Evolutionary conservation across 2,888 invertebrate species (phyloP).

Genomic region (Apodemia duryi): DNA sequence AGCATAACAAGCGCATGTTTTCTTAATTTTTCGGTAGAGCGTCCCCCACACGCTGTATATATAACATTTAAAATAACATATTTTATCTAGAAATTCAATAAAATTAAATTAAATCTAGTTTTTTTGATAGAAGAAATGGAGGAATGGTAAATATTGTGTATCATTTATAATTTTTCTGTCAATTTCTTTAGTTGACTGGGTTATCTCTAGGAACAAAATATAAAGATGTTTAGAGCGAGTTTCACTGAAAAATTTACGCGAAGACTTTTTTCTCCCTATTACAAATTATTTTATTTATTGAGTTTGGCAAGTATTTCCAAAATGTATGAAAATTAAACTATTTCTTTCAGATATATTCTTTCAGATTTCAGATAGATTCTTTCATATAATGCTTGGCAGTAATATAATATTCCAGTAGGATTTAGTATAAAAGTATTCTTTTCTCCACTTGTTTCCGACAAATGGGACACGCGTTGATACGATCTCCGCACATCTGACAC

Average conservation of each 20-base stretch:
- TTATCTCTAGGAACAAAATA: too few species aligned
- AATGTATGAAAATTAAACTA: not conserved
- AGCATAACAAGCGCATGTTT: too few species aligned
- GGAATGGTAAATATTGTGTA: not conserved
- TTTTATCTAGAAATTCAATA: not conserved
- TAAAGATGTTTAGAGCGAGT: not conserved
- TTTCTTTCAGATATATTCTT: not conserved
- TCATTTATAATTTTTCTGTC: not conserved
- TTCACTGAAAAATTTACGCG: not conserved
- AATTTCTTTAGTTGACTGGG: too few species aligned
- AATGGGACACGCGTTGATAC: constrained; percentile 98
- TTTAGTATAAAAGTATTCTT: constrained; percentile 91
- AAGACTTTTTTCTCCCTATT: not conserved
- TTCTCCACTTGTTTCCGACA: constrained; percentile 98
- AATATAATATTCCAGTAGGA: constrained; percentile 12
- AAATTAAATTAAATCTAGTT: not conserved
- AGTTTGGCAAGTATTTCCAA: not conserved
- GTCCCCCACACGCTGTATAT: not conserved
- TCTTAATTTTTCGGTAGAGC: too few species aligned
- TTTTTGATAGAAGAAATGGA: not conserved
- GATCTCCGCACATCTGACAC: constrained; percentile 99
- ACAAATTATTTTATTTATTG: not conserved
- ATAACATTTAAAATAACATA: too few species aligned
- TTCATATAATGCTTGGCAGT: not conserved
- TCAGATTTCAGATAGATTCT: too few species aligned